Evolutionary conservation across 2,888 invertebrate genomes (phyloP).

Genomic region (Ditula angustiorana): DNA sequence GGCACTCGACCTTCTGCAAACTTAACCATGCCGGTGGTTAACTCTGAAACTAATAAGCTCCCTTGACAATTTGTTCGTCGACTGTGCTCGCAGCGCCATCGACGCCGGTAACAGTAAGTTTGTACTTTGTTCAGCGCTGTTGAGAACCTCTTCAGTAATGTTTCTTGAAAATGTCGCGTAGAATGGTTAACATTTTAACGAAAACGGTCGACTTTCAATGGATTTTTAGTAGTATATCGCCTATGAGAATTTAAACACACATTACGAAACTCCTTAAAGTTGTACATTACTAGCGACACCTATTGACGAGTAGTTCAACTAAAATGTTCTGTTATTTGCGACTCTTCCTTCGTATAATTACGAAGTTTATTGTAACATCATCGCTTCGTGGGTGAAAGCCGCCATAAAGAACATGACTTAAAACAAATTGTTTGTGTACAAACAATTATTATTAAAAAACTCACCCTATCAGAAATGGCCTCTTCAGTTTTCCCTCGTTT

Average conservation of each 20-base stretch:
- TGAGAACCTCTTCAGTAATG: not conserved
- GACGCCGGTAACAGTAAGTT: not conserved
- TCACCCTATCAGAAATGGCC: constrained; percentile 91
- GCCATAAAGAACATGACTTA: too few relatives aligned
- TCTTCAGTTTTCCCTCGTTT: constrained; percentile 93
- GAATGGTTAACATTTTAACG: too few relatives aligned
- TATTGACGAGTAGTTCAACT: not conserved
- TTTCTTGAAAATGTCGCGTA: not conserved
- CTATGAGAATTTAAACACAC: too few relatives aligned
- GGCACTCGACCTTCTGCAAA: not conserved
- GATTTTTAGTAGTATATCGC: not conserved
- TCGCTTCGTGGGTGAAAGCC: too few relatives aligned
- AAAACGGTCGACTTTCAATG: not conserved
- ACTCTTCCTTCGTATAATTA: too few relatives aligned
- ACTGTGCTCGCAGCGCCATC: not conserved
- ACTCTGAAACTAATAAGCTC: not conserved
- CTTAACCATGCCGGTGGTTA: not conserved
- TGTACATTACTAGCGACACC: not conserved
- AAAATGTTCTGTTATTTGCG: too few relatives aligned
- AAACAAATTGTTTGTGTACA: too few relatives aligned
- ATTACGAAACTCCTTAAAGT: not conserved
- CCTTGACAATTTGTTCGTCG: not conserved
- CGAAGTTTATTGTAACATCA: too few relatives aligned
- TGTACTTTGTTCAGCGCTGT: not conserved
- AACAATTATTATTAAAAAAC: constrained; percentile 69